phyloP scores from a whole-genome alignment of 2,797 vertebrate genomes.

The Bradypodion pumilum region DNA sequence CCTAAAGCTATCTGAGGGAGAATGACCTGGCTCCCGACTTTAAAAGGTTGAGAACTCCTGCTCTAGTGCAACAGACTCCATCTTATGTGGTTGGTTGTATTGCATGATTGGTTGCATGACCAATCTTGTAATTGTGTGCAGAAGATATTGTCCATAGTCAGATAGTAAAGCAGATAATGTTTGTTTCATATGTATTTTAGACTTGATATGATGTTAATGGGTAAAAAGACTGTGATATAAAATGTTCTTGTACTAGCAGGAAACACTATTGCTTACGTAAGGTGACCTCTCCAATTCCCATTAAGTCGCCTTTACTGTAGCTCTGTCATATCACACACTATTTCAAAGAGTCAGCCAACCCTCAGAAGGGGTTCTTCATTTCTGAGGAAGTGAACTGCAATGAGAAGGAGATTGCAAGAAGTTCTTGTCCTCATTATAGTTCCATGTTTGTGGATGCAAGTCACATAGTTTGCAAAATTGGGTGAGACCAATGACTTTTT shows the following conservation, averaged over 20 bases:
- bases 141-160: no score
- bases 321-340: not conserved
- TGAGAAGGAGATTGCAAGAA: not conserved
- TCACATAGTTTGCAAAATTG: not conserved
- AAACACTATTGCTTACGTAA: not conserved
- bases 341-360: not conserved
- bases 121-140: no score
- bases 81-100: not conserved
- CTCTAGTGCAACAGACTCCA: no score
- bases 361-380: not conserved
- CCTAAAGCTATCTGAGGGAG: no score
- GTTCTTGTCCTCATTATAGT: not conserved
- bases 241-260: not conserved
- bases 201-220: conserved; percentile 40
- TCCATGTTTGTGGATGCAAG: not conserved
- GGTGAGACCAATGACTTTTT: conserved; percentile 25
- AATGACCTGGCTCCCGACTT: no score
- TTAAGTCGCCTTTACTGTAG: not conserved
- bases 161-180: no score
- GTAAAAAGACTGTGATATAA: conserved; percentile 1
- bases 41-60: no score
- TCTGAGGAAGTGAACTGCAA: not conserved
- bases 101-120: no score
- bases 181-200: conserved; percentile 6
- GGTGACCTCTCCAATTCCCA: no score